Percentiles rank a stretch among this genome's conserved stretches.
phyloP scores from a whole-genome alignment of 2,888 invertebrate species.

The Drosophila tripunctata region DNA sequence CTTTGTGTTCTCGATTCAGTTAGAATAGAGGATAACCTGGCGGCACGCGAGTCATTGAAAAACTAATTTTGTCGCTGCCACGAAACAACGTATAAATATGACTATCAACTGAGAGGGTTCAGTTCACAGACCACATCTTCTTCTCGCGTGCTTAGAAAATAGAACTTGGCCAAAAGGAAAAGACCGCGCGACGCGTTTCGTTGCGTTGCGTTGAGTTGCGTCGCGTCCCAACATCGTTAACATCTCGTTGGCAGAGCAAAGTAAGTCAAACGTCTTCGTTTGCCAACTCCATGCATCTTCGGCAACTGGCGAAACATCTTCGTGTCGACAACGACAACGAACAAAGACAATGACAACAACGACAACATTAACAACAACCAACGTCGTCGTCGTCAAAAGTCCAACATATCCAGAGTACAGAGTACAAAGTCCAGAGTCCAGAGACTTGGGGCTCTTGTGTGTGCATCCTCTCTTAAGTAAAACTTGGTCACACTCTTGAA shows the following conservation, averaged over 20 bases:
- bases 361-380: not conserved
- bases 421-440: not conserved
- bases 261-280: conserved; percentile 76
- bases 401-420: too few species aligned
- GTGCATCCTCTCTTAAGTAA: conserved; percentile 48
- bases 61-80: conserved; percentile 81
- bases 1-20: conserved; percentile 18
- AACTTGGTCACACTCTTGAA: conserved; percentile 8
- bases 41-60: conserved; percentile 82
- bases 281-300: conserved; percentile 49
- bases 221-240: too few species aligned
- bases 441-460: conserved; percentile 6
- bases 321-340: conserved; percentile 31
- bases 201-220: too few species aligned
- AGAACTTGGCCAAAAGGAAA: conserved; percentile 67
- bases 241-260: conserved; percentile 50
- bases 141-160: conserved; percentile 72
- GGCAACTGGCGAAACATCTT: conserved; percentile 53
- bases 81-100: conserved; percentile 83
- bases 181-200: conserved; percentile 7
- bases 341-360: not conserved
- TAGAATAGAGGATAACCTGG: conserved; percentile 73
- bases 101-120: conserved; percentile 71
- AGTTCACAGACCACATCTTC: conserved; percentile 58
- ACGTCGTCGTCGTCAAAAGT: not conserved